Evolutionary conservation across 1,140 invertebrate species (phyloP), one percentile per base, ranked within the genome.

Genomic region (Aphelenchoides avenae): DNA sequence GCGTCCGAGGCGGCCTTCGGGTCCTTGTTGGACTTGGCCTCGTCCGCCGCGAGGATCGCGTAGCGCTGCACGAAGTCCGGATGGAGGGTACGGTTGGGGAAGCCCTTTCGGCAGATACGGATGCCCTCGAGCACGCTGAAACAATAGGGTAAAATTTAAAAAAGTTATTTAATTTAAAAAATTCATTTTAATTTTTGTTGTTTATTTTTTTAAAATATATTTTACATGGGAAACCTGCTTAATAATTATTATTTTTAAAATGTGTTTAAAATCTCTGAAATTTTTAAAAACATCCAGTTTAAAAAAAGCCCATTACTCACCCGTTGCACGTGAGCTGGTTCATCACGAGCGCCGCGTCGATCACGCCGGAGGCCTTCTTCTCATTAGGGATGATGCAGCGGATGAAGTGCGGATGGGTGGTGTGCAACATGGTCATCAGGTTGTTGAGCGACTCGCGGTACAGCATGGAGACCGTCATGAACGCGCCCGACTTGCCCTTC

Each of bases 191-290:
- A 9, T 55, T 22, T 26, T 26, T 9, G 11, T 47, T 3, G 20
- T 70, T 49, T 54, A 58, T 11, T 96, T 88, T 81, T 96, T 96
- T 87, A 97, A 98, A 82, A 94, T 76, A 92, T 90, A 84, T 98
- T 98, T 64, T 95, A 99, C 85, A 99, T 99, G 92, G 95, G 92
- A 84, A 99, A 99, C 84, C 95, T 95, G 87, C 99, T 95, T 85
- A 99, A 88, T 83, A 99, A 95, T 36, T 13, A 36, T 13, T 36
- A 36, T 13, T 13, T 36, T 36, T 93, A 94, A 94, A 86, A 98
- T 98, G 88, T 94, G 98, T 68, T 92, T 95, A 74, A 98, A 85
- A 84, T 99, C 93, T 82, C 97, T 76, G 89, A 36, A 36, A 36
- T 11, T n/a, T 36, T n/a, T 36, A 11, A 36, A 36, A 11, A 36